Evolutionary conservation across 2,888 invertebrate genomes (phyloP).

Genomic region (Spilosoma lubricipeda): DNA sequence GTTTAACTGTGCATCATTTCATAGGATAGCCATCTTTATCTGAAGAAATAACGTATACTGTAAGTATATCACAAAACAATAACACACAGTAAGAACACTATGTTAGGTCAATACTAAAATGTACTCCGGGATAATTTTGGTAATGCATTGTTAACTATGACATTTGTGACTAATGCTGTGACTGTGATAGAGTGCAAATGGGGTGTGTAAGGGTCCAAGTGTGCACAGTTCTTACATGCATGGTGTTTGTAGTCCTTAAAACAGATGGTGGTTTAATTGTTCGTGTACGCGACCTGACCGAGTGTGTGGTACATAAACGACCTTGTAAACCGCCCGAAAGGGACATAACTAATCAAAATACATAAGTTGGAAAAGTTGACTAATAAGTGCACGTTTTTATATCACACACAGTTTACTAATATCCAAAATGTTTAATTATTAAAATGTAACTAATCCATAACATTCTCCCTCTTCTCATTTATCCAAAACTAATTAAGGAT

Average conservation of each 20-base stretch:
- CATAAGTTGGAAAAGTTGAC: not conserved
- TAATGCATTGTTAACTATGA: conserved; percentile 68
- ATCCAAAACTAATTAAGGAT: conserved; percentile 86
- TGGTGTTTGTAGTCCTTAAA: conserved; percentile 78
- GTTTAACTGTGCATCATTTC: conserved; percentile 92
- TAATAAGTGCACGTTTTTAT: conserved; percentile 63
- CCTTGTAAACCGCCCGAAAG: conserved; percentile 23
- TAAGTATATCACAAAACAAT: conserved; percentile 86
- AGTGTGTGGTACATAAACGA: conserved; percentile 70
- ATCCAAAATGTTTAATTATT: conserved; percentile 67
- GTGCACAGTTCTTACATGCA: conserved; percentile 76
- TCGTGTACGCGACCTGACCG: conserved; percentile 60
- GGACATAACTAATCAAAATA: not conserved
- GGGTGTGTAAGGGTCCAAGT: conserved; percentile 65
- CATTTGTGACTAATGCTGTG: conserved; percentile 71
- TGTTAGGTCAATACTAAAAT: conserved; percentile 82
- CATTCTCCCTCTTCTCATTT: conserved; percentile 85
- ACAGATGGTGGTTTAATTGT: conserved; percentile 77
- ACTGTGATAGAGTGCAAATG: conserved; percentile 42
- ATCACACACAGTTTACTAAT: conserved; percentile 64
- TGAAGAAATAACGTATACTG: conserved; percentile 87
- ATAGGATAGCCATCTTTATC: conserved; percentile 90
- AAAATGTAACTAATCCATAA: conserved; percentile 85
- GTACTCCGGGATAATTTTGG: conserved; percentile 65
- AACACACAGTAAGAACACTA: conserved; percentile 85